Conservation (phyloP, 2,888 invertebrate species). For the Apoda limacodes region DNA sequence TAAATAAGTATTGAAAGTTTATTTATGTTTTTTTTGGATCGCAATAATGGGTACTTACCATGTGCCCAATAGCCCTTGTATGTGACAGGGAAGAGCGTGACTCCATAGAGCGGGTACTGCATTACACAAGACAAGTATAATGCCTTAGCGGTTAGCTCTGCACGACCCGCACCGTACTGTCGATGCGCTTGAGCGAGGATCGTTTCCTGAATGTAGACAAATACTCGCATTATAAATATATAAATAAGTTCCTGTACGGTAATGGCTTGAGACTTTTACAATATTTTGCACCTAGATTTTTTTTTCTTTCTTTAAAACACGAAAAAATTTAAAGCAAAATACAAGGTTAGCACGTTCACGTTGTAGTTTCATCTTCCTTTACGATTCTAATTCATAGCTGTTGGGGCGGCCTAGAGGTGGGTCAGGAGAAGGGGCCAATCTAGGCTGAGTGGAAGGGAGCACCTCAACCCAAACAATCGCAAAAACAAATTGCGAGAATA, state of each 20-base stretch:
- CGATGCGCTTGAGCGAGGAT: constrained; percentile 89
- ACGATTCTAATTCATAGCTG: too few relatives aligned
- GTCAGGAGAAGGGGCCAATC: too few relatives aligned
- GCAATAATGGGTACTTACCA: constrained; percentile 54
- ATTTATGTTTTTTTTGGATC: neutral
- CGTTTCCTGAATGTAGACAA: constrained; percentile 70
- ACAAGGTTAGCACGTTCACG: too few relatives aligned
- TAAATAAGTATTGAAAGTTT: neutral
- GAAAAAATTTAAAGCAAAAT: too few relatives aligned
- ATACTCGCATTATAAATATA: neutral
- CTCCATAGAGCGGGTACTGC: constrained; percentile 94
- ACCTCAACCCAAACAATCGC: too few relatives aligned
- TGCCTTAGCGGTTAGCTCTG: constrained; percentile 92
- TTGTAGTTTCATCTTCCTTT: too few relatives aligned
- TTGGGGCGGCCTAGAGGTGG: too few relatives aligned
- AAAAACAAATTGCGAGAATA: too few relatives aligned
- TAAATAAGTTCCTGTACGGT: neutral
- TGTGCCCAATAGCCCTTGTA: constrained; percentile 96
- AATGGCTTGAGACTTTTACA: too few relatives aligned
- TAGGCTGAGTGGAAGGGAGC: too few relatives aligned
- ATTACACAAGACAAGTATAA: constrained; percentile 94
- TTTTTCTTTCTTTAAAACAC: too few relatives aligned
- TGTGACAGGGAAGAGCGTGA: constrained; percentile 88
- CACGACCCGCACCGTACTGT: constrained; percentile 92
- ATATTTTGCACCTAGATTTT: too few relatives aligned